A percentile compares a stretch with the other conserved stretches of the same genome.
These are phyloP conservation scores for Papilio polytes DNA, from an alignment of 1,140 invertebrate genomes.

Conservation along the genomic window DNA sequence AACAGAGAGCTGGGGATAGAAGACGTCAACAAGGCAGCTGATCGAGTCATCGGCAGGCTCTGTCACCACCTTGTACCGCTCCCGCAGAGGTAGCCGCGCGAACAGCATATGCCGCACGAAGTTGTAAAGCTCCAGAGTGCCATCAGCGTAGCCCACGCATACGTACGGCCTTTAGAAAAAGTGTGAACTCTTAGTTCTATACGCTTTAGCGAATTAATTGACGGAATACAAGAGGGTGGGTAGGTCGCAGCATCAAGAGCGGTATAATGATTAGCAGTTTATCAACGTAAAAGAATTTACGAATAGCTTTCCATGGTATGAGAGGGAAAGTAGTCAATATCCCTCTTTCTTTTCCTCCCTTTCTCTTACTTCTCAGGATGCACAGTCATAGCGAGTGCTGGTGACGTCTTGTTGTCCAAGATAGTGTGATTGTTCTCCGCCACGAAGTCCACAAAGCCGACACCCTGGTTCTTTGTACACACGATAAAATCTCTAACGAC, in stretches of 20 bases:
- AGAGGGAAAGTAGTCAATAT: too few species aligned
- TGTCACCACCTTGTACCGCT: conserved; percentile 60
- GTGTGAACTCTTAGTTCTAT: not conserved
- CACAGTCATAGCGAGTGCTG: conserved; percentile 58
- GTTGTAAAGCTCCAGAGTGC: conserved; percentile 75
- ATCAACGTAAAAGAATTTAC: too few species aligned
- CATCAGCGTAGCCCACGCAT: conserved; percentile 76
- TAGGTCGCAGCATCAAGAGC: too few species aligned
- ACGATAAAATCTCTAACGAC: conserved; percentile 82
- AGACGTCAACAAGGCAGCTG: conserved; percentile 55
- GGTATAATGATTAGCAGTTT: too few species aligned
- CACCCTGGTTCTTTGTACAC: conserved; percentile 71
- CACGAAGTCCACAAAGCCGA: conserved; percentile 72
- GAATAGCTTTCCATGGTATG: too few species aligned
- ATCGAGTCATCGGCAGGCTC: conserved; percentile 67
- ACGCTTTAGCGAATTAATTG: not conserved
- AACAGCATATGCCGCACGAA: conserved; percentile 73
- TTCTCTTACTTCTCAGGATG: conserved; percentile 73
- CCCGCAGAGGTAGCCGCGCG: conserved; percentile 56
- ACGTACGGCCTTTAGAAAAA: conserved; percentile 54
- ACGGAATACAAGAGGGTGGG: too few species aligned
- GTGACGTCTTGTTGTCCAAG: conserved; percentile 58
- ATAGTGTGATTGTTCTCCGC: conserved; percentile 64
- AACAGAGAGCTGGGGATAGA: conserved; percentile 60
- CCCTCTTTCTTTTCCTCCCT: not conserved